Base-by-base conservation (phyloP, 2,113 vertebrate genomes). In the Nyctibius bracteatus region DNA sequence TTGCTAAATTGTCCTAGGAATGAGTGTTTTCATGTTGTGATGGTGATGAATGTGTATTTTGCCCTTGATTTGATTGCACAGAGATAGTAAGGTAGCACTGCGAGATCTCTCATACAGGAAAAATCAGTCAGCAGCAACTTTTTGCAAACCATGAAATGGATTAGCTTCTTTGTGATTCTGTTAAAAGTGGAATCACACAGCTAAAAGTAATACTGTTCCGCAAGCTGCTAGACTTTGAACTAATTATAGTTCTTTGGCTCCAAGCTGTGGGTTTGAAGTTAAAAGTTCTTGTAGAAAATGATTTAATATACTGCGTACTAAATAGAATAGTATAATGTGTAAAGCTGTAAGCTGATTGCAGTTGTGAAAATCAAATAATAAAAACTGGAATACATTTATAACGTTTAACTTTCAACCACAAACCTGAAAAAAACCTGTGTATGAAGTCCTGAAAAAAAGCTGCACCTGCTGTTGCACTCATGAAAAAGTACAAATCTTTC, bases 251-350 rank as follows among this genome's bases (percentile, higher is more conserved):
- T 88, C 75, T 49, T 31, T 74, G 80, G 89, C 89, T 91, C 68
- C 73, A 81, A 95, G 94, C 89, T 92, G 68, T 65, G 89, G 77
- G 70, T 94, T 87, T 95, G 92, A 96, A 88, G 84, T 72, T 81
- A 57, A 90, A 90, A 58, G 47, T 79, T 96, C 23, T 62, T 81
- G 28, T 12, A 75, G 61, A 73, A 94, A 74, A 66, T 55, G 1
- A 86, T 95, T 75, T 91, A 21, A 55, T 51, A 67, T 87, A 63
- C 58, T 86, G 71, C 43, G 33, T 81, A 15, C 31, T 91, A 54
- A 81, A 89, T 13, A 74, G 39, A 81, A 28, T 7, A 59, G 55
- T 37, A 43, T 47, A 39, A 71, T 44, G 37, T 61, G 49, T 58
- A 66, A 90, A 84, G 52, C 39, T 81, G 44, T 52, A 86, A 91